Conservation (phyloP, 2,888 invertebrate genomes). For the Bimastos eiseni region DNA sequence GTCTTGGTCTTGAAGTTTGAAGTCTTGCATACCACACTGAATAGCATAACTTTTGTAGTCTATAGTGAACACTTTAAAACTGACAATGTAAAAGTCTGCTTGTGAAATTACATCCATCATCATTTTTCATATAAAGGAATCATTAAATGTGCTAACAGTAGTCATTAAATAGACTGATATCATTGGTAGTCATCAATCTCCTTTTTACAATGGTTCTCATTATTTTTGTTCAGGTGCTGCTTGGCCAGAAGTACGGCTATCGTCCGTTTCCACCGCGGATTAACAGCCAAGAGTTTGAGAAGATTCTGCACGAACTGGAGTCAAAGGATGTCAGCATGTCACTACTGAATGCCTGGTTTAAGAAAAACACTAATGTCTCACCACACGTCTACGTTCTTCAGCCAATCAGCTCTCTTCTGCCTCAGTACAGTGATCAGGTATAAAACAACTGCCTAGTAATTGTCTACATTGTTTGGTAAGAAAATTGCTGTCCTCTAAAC, state of each 20-base stretch:
- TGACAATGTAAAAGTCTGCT: too few species aligned
- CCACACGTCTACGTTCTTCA: conserved; percentile 52
- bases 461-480: too few species aligned
- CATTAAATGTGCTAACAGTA: background rate
- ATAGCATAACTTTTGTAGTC: too few species aligned
- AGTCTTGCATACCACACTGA: too few species aligned
- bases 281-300: conserved; percentile 48
- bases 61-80: too few species aligned
- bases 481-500: too few species aligned
- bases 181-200: background rate
- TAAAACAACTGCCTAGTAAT: too few species aligned
- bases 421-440: conserved; percentile 42
- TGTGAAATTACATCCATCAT: too few species aligned
- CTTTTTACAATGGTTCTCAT: background rate
- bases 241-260: conserved; percentile 58
- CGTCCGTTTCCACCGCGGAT: conserved; percentile 52
- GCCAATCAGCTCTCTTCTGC: conserved; percentile 45
- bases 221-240: conserved; percentile 49
- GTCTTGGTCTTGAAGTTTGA: too few species aligned
- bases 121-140: too few species aligned
- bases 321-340: conserved; percentile 44
- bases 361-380: conserved; percentile 51
- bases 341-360: conserved; percentile 52
- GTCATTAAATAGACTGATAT: background rate
- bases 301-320: conserved; percentile 45